A percentile compares a stretch with the other conserved stretches of the same genome.
Conservation (phyloP, 2,113 vertebrate genomes). For the Coryphaenoides rupestris region DNA sequence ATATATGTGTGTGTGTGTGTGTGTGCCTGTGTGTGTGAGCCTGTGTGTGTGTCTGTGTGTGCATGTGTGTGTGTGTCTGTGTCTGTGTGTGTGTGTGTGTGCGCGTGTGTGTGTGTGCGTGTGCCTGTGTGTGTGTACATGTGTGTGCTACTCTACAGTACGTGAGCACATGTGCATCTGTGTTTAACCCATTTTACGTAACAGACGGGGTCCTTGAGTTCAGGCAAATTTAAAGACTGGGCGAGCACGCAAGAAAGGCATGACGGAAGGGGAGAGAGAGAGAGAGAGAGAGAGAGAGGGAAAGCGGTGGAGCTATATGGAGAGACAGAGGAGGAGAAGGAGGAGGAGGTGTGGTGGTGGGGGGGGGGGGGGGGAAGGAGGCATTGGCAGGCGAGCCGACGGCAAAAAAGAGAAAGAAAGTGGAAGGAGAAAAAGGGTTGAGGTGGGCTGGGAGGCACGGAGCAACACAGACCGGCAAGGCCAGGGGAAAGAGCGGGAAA, state of each 20-base stretch:
- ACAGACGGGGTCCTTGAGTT: slow-evolving; percentile 60
- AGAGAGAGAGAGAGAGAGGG: slow-evolving; percentile 17
- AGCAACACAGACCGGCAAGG: slow-evolving; percentile 30
- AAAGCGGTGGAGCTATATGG: slow-evolving; percentile 42
- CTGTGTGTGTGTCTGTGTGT: slow-evolving; percentile 44
- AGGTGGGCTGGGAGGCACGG: slow-evolving; percentile 30
- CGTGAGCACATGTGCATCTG: slow-evolving; percentile 57
- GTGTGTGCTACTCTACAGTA: slow-evolving; percentile 45
- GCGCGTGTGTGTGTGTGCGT: slow-evolving; percentile 39
- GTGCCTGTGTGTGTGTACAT: slow-evolving; percentile 39
- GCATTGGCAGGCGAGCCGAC: slow-evolving; percentile 7
- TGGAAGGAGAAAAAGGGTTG: slow-evolving; percentile 14
- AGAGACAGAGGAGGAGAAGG: slow-evolving; percentile 5
- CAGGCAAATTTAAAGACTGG: slow-evolving; percentile 60
- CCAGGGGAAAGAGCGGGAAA: slow-evolving; percentile 5
- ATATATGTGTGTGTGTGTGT: slow-evolving; percentile 2
- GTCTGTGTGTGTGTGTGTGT: slow-evolving; percentile 7
- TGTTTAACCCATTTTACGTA: slow-evolving; percentile 65
- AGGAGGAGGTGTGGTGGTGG: slow-evolving; percentile 22
- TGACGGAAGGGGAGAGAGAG: slow-evolving; percentile 17
- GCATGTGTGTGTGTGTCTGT: slow-evolving; percentile 21
- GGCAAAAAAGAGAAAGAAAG: slow-evolving; percentile 14
- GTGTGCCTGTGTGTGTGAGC: slow-evolving; percentile 37
- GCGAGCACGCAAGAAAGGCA: slow-evolving; percentile 31
- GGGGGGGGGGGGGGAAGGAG: neutral